Conservation (phyloP, 2,797 vertebrate genomes). For the Otolemur crassicaudatus region DNA sequence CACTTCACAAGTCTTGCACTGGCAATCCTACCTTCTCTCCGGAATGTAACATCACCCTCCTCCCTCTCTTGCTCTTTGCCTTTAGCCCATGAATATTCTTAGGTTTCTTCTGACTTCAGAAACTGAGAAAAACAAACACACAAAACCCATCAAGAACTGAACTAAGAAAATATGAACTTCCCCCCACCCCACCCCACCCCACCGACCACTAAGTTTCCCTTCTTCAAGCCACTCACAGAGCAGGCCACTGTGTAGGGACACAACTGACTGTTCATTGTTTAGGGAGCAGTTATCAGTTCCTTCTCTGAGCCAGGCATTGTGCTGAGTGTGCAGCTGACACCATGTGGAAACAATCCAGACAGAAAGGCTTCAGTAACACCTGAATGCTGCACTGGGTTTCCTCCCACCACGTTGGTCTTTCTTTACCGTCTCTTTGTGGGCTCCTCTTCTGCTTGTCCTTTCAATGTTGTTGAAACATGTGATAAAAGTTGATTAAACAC, state of each 20-base stretch:
- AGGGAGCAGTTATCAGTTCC: not conserved
- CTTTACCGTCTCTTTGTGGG: not conserved
- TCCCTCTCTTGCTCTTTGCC: not conserved
- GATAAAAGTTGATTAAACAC: not conserved
- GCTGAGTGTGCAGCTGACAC: not conserved
- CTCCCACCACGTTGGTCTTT: not conserved
- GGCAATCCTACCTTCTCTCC: not conserved
- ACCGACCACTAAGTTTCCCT: too few relatives aligned
- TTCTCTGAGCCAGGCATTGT: not conserved
- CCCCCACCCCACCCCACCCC: too few relatives aligned
- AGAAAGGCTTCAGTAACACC: not conserved
- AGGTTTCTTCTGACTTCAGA: conserved; percentile 13
- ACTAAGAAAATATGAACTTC: not conserved
- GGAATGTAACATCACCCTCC: not conserved
- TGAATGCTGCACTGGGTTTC: not conserved
- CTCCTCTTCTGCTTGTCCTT: not conserved
- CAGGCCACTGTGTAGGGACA: not conserved
- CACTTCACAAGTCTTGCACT: not conserved
- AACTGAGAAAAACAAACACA: not conserved
- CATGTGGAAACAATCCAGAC: not conserved
- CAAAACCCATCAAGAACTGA: not conserved
- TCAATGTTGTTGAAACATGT: not conserved
- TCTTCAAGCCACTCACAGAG: not conserved
- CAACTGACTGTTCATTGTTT: not conserved
- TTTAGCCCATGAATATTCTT: not conserved